These are phyloP conservation scores for Ectobius pallidus DNA, from an alignment of 2,888 invertebrate species.

Conservation along the genomic window DNA sequence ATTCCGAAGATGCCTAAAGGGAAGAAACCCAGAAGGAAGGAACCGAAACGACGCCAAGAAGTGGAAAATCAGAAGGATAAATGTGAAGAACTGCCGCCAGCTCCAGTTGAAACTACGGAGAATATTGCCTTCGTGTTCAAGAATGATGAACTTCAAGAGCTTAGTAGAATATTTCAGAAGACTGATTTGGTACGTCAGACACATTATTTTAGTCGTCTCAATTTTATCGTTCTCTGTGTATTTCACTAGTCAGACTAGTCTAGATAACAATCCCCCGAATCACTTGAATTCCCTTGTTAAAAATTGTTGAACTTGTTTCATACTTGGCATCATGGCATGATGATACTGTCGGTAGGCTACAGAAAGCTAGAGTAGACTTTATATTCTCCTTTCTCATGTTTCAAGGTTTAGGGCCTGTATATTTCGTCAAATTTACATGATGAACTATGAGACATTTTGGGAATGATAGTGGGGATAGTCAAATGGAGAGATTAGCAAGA, in stretches of 20 bases:
- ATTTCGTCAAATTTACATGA: no score
- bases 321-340: background rate
- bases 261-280: background rate
- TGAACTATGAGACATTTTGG: no score
- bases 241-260: background rate
- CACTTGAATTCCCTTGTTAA: background rate
- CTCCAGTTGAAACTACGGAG: constrained; percentile 18
- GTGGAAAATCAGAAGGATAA: constrained; percentile 27
- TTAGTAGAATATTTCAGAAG: constrained; percentile 49
- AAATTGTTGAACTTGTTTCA: background rate
- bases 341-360: no score
- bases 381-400: no score
- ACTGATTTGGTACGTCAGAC: constrained; percentile 51
- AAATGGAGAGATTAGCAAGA: no score
- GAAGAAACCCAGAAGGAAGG: constrained; percentile 28
- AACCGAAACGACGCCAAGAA: constrained; percentile 31
- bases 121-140: constrained; percentile 48
- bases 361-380: no score
- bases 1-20: no score
- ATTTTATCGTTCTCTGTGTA: background rate
- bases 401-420: no score
- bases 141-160: constrained; percentile 49
- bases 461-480: no score
- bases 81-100: background rate
- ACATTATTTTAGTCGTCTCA: constrained; percentile 46